Evolutionary conservation across 2,888 invertebrate species (phyloP).

Genomic region (Mycalesis mineus): DNA sequence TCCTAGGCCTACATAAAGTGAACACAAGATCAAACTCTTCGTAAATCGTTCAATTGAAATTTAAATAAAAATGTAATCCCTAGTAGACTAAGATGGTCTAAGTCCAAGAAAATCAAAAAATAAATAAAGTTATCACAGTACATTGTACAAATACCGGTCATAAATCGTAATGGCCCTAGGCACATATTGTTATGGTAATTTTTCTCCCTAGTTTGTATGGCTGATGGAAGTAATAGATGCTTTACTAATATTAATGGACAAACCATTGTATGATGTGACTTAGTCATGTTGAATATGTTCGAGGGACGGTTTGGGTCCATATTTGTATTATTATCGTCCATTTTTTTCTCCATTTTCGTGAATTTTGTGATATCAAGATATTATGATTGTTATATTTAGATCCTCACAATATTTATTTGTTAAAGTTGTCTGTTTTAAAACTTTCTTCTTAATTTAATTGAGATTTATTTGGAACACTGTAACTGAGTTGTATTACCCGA

Average conservation of each 20-base stretch:
- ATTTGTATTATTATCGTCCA: neutral
- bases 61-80: too few species aligned
- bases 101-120: too few species aligned
- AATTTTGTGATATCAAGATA: neutral
- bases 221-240: slow-evolving; percentile 7
- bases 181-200: slow-evolving; percentile 22
- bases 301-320: neutral
- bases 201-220: neutral
- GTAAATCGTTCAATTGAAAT: too few species aligned
- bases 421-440: too few species aligned
- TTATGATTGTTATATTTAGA: too few species aligned
- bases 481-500: too few species aligned
- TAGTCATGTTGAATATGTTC: neutral
- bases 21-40: too few species aligned
- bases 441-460: too few species aligned
- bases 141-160: neutral
- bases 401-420: too few species aligned
- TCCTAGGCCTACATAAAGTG: too few species aligned
- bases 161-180: neutral
- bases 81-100: too few species aligned
- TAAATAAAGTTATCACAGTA: neutral
- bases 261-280: neutral
- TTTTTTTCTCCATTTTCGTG: neutral
- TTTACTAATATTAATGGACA: slow-evolving; percentile 11
- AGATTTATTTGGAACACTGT: too few species aligned